Base-by-base conservation (phyloP, 2,797 vertebrate genomes). In the Poeciliopsis infans region DNA sequence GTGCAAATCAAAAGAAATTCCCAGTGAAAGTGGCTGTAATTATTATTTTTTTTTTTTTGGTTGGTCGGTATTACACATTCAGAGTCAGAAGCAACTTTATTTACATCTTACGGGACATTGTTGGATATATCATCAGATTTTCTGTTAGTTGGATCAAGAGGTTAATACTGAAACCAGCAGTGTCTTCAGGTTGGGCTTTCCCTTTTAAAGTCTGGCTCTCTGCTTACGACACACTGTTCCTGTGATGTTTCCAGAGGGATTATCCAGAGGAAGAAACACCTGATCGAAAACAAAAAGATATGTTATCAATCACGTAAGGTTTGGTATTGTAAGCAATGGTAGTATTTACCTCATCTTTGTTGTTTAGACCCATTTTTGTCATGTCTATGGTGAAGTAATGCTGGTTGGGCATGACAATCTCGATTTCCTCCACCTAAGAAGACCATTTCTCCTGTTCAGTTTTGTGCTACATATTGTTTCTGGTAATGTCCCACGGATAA, bases 351-450 rank as follows among this genome's bases (percentile, higher is more conserved):
- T 99, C 97, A 77, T 97, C 96, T 73, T 97, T 96, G 86, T 99
- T 99, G 81, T 64, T 82, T 55, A 99, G 85, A 55, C 98, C 97
- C 88, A 99, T 91, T 93, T 97, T 98, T 81, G 95, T 96, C 97
- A 99, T 97, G 91, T 99, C 97, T 66, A 98, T 94, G 8, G 92
- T 96, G 78, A 97, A 92, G 89, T 98, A 99, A 86, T 98, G 98
- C 76, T 95, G 96, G 91, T 99, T 99, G 39, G 98, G 97, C 95
- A 99, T 96, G 72, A 97, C 87, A 0, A 96, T 94, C 95, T 99
- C 97, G 79, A 98, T 97, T 83, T 99, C 95, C 57, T 98, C 97
- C 79, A 98, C 95, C 98, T 99, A 87, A 81, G 92, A 96, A 80
- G 74, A 55, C 79, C 25, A 43, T 45, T n/a, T 43, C 2, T 43